Evolutionary conservation across 2,113 vertebrate species (phyloP).

Genomic region (Gavia stellata): DNA sequence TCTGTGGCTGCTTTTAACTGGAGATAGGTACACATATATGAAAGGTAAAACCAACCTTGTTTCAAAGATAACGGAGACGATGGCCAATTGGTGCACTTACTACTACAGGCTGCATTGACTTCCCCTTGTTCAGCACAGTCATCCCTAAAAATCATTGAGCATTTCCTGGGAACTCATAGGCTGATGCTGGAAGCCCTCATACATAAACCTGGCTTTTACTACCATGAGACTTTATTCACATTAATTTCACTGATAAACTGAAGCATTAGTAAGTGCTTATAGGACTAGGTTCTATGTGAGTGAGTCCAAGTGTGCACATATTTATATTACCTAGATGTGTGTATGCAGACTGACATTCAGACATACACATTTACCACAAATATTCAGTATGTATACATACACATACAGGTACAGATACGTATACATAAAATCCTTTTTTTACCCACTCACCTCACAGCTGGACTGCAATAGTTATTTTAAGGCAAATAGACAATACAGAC

Average conservation of each 20-base stretch:
- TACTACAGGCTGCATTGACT: background rate
- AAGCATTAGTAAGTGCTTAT: background rate
- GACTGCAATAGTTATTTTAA: background rate
- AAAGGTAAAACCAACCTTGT: background rate
- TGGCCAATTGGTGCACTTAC: background rate
- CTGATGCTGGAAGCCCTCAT: background rate
- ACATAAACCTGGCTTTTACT: rapidly evolving
- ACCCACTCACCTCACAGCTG: background rate
- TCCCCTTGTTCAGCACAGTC: background rate
- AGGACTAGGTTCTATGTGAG: background rate
- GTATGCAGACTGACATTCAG: background rate
- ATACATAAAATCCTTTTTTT: background rate
- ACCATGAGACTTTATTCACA: background rate
- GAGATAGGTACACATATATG: background rate
- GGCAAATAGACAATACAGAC: background rate
- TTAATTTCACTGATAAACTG: background rate
- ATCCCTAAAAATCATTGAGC: background rate
- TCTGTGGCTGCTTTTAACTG: background rate
- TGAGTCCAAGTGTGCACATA: rapidly evolving
- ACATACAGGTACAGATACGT: background rate
- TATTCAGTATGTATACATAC: background rate
- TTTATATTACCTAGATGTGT: background rate
- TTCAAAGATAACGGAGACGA: background rate
- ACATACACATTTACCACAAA: background rate
- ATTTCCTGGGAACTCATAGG: background rate